Evolutionary conservation across 1,140 invertebrate species (phyloP), one percentile per base, ranked within the genome.

Genomic region (Aphis craccivora): DNA sequence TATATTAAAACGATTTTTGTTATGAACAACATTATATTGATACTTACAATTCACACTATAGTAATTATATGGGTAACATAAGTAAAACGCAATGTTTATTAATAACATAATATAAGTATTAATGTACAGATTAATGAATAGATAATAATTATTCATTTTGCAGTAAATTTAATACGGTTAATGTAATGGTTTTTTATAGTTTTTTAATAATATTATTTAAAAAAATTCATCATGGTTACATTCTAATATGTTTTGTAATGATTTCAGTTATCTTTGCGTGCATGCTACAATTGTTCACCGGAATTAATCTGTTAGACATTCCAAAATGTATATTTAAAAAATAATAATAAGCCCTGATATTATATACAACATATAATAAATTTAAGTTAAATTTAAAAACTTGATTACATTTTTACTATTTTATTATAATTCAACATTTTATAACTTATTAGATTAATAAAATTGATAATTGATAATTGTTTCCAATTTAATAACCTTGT

Each of bases 261-360:
- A 35, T 91, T 91, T 45, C 81, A 93, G 91, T 93, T 5, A 43
- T 93, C 18, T 2, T 93, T 30, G 45, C 91, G 9, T 93, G 91
- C 23, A 2, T 93, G 53, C 51, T 93, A 43, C 67, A 86, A 84
- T 84, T 93, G 35, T 93, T 93, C 40, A 43, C 91, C 18, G 91
- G 91, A 51, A 48, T 93, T 2, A 93, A 81, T 40, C 35, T 93
- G 3, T 30, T 53, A 23, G 91, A 93, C 11, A 93, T 93, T 40
- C 48, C 48, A 20, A 86, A 93, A 25, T 93, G 8, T 43, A 18
- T 93, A 51, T 55, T 43, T 0, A 93, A 93, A 8, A 45, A 30
- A 14, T 18, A 48, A 1, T 45, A 43, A 23, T 67, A n/a, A 67
- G n/a, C 2, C 1, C 20, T 37, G 22, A 37, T 25, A 84, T 84